A percentile compares a stretch with the other conserved stretches of the same genome.
Evolutionary conservation across 1,140 invertebrate species (phyloP).

Genomic region (Drosophila pectinifera): DNA sequence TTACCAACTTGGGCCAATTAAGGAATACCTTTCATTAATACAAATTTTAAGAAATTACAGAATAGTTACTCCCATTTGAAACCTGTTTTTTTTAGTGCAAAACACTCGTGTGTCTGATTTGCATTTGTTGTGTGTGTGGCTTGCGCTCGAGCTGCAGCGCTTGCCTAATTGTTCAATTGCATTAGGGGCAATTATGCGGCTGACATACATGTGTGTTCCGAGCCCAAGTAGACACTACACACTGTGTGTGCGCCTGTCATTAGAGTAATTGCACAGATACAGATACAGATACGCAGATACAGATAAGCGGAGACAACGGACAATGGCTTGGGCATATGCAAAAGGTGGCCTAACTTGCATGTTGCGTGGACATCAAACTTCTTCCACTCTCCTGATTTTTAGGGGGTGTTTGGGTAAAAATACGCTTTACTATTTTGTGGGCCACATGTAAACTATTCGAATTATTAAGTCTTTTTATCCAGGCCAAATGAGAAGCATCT

Average conservation of each 20-base stretch:
- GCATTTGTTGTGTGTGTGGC: conserved; percentile 30
- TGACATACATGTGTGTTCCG: conserved; percentile 37
- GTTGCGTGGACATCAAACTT: conserved; percentile 15
- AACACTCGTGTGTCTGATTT: conserved; percentile 25
- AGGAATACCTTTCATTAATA: background rate
- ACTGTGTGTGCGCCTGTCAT: conserved; percentile 22
- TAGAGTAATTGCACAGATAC: conserved; percentile 46
- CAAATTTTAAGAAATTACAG: background rate
- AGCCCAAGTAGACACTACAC: conserved; percentile 12
- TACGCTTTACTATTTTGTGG: background rate
- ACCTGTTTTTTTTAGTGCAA: conserved; percentile 12
- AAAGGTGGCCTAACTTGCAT: conserved; percentile 29
- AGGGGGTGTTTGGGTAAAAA: background rate
- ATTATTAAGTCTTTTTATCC: background rate
- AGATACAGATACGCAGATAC: conserved; percentile 24
- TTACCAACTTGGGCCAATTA: background rate
- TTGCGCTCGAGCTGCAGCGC: conserved; percentile 29
- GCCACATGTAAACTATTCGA: background rate
- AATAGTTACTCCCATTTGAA: background rate
- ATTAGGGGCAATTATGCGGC: conserved; percentile 59
- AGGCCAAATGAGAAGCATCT: conserved; percentile 1
- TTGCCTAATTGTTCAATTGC: conserved; percentile 61
- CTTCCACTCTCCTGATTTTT: background rate
- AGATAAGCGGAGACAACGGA: conserved; percentile 6
- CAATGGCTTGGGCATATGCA: conserved; percentile 18